Base-by-base conservation (phyloP, 2,888 invertebrate species). In the Trisateles emortualis region DNA sequence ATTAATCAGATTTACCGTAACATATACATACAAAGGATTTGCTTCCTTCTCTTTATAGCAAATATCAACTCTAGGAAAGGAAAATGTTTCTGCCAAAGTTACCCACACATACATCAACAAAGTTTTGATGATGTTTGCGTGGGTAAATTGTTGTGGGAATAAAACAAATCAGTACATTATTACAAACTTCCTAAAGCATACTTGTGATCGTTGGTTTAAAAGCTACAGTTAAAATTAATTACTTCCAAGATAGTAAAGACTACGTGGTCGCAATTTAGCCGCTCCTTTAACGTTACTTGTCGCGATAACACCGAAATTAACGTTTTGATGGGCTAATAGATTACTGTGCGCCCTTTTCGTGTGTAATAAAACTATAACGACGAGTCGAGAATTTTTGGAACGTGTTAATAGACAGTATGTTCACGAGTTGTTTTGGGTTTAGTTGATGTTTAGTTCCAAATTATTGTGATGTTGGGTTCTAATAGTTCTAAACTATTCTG, bases 231-330 rank as follows among this genome's bases (percentile, higher is more conserved):
- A 52, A 64, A 76, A 79, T 76, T 78, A 78, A 78, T 81, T 76
- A 74, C 72, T 64, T 64, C 67, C 57, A 55, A 75, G 74, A 72
- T 72, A 74, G 64, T 76, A 57, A 69, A 68, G 64, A 57, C 62
- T 68, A 78, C 74, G 70, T 78, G 75, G 69, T 57, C 59, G 70
- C 68, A 76, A 76, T 80, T 78, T 72, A 38, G 57, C 58, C 61
- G 50, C 61, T 61, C 58, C 64, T 70, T 45, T 57, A 65, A 52
- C 48, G 63, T 58, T 55, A 59, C 58, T 62, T 56, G 60, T 52
- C 54, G 58, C 59, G 68, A 69, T 76, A 74, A 72, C 72, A 61
- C 58, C 53, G 56, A 63, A 66, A 67, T 77, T 65, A 73, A 68
- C 62, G 54, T 55, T 65, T 59, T 64, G 57, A 67, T 64, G 62